Conservation (phyloP, 2,113 vertebrate genomes). For the Stigmatopora argus region DNA sequence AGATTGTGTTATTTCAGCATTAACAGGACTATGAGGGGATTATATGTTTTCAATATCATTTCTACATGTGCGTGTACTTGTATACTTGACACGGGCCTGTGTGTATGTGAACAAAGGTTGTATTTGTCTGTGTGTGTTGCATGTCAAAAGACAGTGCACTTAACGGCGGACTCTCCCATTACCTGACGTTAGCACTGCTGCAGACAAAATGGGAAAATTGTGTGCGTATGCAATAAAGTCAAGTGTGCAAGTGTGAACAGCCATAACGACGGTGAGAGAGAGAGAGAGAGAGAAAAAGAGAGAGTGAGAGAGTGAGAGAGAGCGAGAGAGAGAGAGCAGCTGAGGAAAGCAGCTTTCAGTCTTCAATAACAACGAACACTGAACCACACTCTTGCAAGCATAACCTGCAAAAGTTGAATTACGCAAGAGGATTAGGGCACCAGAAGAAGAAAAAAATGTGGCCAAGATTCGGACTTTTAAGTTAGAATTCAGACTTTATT, state of each 20-base stretch:
- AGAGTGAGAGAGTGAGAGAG: no score
- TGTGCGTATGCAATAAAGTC: conserved; percentile 37
- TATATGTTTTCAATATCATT: neutral
- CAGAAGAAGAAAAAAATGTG: no score
- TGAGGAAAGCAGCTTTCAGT: conserved; percentile 52
- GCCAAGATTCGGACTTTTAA: no score
- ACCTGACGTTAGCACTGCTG: conserved; percentile 59
- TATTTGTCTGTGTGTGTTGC: conserved; percentile 7
- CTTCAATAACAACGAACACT: conserved; percentile 26
- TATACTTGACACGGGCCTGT: neutral
- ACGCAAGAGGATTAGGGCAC: neutral
- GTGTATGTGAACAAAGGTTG: neutral
- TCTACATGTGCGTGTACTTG: neutral
- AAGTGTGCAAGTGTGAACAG: conserved; percentile 45
- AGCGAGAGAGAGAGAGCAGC: conserved; percentile 18
- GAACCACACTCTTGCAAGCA: neutral
- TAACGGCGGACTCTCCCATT: conserved; percentile 48
- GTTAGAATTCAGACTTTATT: no score
- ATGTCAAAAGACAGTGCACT: conserved; percentile 34
- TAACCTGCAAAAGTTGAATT: neutral
- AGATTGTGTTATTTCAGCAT: neutral
- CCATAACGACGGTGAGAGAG: conserved; percentile 34
- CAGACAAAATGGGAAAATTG: conserved; percentile 51
- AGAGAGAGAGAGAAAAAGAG: neutral
- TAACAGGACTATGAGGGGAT: neutral